Base-by-base conservation (phyloP, 2,888 invertebrate species). In the Peribatodes rhomboidaria region DNA sequence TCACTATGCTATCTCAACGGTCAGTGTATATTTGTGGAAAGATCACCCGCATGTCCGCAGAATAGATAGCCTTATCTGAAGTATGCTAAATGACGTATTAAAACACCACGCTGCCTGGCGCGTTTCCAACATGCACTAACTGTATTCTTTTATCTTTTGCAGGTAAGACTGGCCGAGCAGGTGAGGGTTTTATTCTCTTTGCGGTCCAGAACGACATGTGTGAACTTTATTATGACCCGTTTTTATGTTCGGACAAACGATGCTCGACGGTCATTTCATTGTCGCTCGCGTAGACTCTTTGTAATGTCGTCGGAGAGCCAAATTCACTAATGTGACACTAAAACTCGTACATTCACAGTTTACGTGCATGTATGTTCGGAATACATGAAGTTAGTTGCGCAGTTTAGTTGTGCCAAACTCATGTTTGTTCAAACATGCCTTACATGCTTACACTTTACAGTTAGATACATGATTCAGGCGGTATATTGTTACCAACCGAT, bases 151-250 rank as follows among this genome's bases (percentile, higher is more conserved):
- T 86, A 83, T 85, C 78, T 86, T 78, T 88, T 81, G 80, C 89
- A 90, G 90, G 90, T 90, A 90, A 89, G 81, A 83, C 83, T 78
- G 81, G 84, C 76, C 68, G 66, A 76, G 79, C 82, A 81, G 85
- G 86, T 85, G 86, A 86, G 86, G 77, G 78, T 86, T 87, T 86
- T 87, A 81, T 83, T 86, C 82, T 82, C 71, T 87, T 85, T 85
- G 85, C 82, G 82, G 82, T 79, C 74, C 60, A 41, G 71, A 72
- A 73, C 72, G 85, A 84, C 88, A 88, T 82, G 82, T 88, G 88
- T 86, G 87, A 87, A 88, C 85, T 88, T 89, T 87, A 89, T 90
- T 86, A 85, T 78, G 77, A 77, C 79, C 73, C 79, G 77, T 84
- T 87, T 88, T 88, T 88, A 84, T 87, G 84, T 81, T 80, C 69